Evolutionary conservation across 2,797 vertebrate species (phyloP), one percentile per base, ranked within the genome.

Genomic region (Darevskia nairensis): DNA sequence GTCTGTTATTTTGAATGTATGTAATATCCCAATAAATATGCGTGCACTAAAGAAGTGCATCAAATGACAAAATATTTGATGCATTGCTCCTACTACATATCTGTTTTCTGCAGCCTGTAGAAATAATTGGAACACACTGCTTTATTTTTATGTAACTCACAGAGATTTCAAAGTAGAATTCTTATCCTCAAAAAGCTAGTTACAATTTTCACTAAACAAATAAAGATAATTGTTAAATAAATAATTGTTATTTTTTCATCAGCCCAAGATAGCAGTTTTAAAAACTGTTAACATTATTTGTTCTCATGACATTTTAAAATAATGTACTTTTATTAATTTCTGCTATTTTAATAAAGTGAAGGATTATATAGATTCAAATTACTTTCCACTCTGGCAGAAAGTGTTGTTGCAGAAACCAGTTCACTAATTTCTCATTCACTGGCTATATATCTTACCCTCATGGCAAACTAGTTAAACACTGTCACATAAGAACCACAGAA

Each of bases 171-270:
- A 89, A 89, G 61, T 7, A 72, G 0, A 88, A 92, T 85, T 15
- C 4, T 46, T 75, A 27, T 3, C 84, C 61, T 88, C 61, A 80
- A 71, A 91, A 68, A 77, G 15, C 13, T 82, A 90, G 2, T 21
- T 41, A 83, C 8, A 80, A 39, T 50, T 88, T 88, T 64, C 50
- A 66, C 68, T 75, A 35, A 0, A 19, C 66, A 86, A 86, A 44
- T 75, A 75, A 75, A 88, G 89, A 82, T 39, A 3, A 93, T 81
- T n/a, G 83, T 4, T 76, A 25, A 21, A 79, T 86, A 82, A 88
- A n/a, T n/a, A 66, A 64, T 21, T 1, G 64, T 75, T 90, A 82
- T 7, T 80, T 88, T 88, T 76, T 41, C 39, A 82, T n/a, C 21
- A 3, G 44, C 11, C 64, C 23, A 77, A 89, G 61, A 74, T 5